Base-by-base conservation (phyloP, 2,113 vertebrate species). In the Grantiella picta region DNA sequence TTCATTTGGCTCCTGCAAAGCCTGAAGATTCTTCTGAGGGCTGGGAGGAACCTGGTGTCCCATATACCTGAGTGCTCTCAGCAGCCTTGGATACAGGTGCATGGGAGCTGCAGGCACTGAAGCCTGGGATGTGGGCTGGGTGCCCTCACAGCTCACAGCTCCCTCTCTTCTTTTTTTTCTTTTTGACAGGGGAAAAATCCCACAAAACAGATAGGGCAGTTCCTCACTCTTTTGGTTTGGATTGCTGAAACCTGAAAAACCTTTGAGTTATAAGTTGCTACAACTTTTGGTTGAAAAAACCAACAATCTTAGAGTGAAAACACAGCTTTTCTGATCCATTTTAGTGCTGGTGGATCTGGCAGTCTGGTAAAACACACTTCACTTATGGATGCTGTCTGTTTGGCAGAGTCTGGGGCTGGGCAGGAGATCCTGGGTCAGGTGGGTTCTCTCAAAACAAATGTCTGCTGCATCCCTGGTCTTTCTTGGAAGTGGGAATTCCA, bases 61-160 rank as follows among this genome's bases (percentile, higher is more conserved):
- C 33, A 2, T 25, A 28, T 1, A 1, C 45, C 42, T 23, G 50
- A 12, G 27, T 68, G 54, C 19, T 19, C 21, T 10, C 38, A 31
- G 68, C 57, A 90, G 53, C 82, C 17, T 16, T 56, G 38, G 45
- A 40, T 29, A 31, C 36, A n/a, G 54, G 15, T 8, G 5, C 9
- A 1, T 6, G 20, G 82, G 36, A 82, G 56, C 40, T 12, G 8
- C 1, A 28, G 78, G 60, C 33, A 44, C 84, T 56, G 57, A 20
- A 13, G 36, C 8, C 1, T 4, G 7, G 10, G 28, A 53, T 0
- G 0, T 7, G 57, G 53, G 5, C 59, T 81, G 68, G 49, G 44
- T 64, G 28, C 40, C 15, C 64, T 82, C 7, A 0, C 75, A 56
- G 52, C 70, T 75, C 42, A 5, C 16, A 18, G 29, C 56, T 76